These are phyloP conservation scores for Salpingus planirostris DNA, from an alignment of 2,888 invertebrate species.

Conservation along the genomic window DNA sequence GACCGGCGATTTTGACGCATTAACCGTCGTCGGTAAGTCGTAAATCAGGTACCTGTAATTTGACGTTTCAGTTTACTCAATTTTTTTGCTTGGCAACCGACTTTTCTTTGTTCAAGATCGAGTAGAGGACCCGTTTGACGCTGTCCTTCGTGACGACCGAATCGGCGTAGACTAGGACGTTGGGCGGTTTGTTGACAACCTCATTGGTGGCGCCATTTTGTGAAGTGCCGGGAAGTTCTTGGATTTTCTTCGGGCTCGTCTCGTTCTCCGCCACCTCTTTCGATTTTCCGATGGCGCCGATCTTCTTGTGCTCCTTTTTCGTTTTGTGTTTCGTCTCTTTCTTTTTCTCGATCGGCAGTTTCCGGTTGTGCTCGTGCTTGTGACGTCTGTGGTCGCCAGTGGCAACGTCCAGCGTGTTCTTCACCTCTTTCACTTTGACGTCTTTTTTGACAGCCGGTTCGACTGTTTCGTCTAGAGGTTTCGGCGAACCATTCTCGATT, in stretches of 20 bases:
- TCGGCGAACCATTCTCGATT: constrained; percentile 35
- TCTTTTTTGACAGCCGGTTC: constrained; percentile 1
- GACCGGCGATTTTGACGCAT: constrained; percentile 21
- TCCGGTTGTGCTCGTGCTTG: constrained; percentile 18
- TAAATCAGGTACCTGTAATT: constrained; percentile 53
- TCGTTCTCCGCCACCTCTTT: constrained; percentile 1
- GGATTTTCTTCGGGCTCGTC: constrained; percentile 9
- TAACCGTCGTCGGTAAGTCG: constrained; percentile 40
- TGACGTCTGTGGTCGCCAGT: constrained; percentile 26
- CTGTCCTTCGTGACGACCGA: constrained; percentile 65
- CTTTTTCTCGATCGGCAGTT: constrained; percentile 24
- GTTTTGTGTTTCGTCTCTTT: constrained; percentile 5
- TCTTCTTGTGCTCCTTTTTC: background rate
- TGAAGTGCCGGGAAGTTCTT: background rate
- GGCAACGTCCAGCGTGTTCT: constrained; percentile 31
- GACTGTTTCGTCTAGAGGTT: constrained; percentile 16
- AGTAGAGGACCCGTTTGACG: constrained; percentile 59
- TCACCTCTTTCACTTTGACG: constrained; percentile 31
- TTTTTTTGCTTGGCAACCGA: constrained; percentile 35
- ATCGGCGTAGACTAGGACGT: constrained; percentile 74
- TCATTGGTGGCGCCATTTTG: constrained; percentile 6
- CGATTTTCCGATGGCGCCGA: background rate
- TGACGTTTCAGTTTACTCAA: background rate
- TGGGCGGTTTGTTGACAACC: constrained; percentile 57
- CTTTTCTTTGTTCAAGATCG: constrained; percentile 64